Evolutionary conservation across 1,140 invertebrate species (phyloP), one percentile per base, ranked within the genome.

Genomic region (Asbolus verrucosus): DNA sequence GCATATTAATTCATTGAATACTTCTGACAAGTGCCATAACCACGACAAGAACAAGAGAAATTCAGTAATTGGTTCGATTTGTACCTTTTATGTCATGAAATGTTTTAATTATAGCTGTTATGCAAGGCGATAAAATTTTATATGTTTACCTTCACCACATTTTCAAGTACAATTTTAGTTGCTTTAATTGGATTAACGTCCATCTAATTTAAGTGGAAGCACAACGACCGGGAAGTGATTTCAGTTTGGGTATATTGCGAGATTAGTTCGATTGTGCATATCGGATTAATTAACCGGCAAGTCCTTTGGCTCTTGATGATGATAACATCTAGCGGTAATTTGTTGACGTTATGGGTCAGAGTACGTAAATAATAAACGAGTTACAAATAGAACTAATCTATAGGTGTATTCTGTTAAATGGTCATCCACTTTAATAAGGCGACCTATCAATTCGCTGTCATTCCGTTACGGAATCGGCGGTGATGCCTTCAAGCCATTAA

Each of bases 241-340:
- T 14, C n/a, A n/a, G n/a, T 43, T 43, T 43, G 39, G 13, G 16
- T 16, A 50, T 19, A 24, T 50, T 54, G 18, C 21, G 46, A 21
- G 46, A 54, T 54, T 27, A 21, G 46, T 54, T 54, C 27, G 46
- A 54, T 54, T 54, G 46, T 54, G 46, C 8, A 30, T 31, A 54
- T 54, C 46, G 14, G 46, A 54, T 54, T 54, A 54, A 54, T 54
- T 54, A 54, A 54, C 24, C 19, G 11, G 19, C 46, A 24, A 54
- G 27, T 54, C 19, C 46, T 54, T 50, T 50, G n/a, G 39, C 39
- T 43, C 13, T 43, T 43, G 4, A 24, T 50, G 43, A 50, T 50
- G 43, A 50, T 50, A 54, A 27, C 46, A 54, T 54, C 46, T 54
- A 54, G 46, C 46, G 46, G 46, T 54, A 27, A 54, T 54, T 54